phyloP scores from a whole-genome alignment of 2,797 vertebrate species.

The Muraenolepis orangiensis region DNA sequence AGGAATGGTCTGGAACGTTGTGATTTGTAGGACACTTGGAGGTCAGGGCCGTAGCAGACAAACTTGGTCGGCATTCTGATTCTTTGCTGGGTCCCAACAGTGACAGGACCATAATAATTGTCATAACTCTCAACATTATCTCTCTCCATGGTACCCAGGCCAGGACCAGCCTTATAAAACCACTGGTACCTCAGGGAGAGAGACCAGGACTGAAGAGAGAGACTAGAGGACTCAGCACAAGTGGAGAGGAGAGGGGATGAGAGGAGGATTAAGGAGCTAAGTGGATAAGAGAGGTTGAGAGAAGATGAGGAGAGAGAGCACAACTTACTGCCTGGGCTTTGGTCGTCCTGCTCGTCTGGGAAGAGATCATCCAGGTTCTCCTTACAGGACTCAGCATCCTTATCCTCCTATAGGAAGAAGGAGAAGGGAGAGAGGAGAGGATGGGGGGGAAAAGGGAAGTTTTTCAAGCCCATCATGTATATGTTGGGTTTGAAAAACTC shows the following conservation, averaged over 20 bases:
- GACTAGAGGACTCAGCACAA: too few relatives aligned
- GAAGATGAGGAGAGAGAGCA: background rate
- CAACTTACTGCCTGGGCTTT: slow-evolving; percentile 85
- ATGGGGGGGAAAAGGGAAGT: background rate
- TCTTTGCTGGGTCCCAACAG: background rate
- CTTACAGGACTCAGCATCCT: slow-evolving; percentile 85
- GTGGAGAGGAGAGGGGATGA: background rate
- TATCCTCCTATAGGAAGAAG: slow-evolving; percentile 83
- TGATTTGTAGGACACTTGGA: background rate
- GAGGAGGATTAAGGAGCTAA: background rate
- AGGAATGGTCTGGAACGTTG: background rate
- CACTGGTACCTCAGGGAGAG: too few relatives aligned
- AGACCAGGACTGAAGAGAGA: background rate
- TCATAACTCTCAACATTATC: too few relatives aligned
- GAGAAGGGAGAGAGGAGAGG: background rate
- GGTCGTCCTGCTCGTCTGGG: slow-evolving; percentile 94
- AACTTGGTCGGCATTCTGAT: background rate
- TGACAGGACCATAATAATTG: slow-evolving; percentile 2
- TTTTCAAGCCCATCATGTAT: background rate
- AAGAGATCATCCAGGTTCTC: slow-evolving; percentile 96
- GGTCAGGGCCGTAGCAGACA: background rate
- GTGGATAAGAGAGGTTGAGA: background rate
- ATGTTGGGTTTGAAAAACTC: too few relatives aligned
- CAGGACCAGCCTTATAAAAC: too few relatives aligned
- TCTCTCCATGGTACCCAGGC: too few relatives aligned